Conservation (phyloP, 2,797 vertebrate genomes). For the Syngnathus acus region DNA sequence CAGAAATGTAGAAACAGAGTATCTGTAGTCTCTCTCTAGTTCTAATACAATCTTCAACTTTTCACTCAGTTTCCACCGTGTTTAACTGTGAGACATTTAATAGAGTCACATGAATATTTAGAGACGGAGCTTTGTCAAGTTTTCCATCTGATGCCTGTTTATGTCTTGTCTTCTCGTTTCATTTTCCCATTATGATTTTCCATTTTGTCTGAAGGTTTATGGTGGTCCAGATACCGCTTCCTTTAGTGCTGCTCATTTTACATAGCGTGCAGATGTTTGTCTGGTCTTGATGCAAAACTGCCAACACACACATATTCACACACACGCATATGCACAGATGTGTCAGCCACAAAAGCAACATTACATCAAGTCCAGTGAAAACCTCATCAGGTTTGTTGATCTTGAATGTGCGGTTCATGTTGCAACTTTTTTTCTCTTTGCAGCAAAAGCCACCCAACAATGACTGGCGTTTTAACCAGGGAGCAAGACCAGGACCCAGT, state of each 20-base stretch:
- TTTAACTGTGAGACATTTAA: background rate
- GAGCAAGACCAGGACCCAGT: slow-evolving; percentile 93
- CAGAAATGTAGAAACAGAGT: no score
- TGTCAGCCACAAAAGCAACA: slow-evolving; percentile 11
- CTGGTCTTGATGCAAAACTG: slow-evolving; percentile 16
- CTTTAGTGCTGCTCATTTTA: background rate
- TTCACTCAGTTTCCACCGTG: background rate
- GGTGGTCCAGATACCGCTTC: background rate
- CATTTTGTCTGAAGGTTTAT: background rate
- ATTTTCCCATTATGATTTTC: background rate
- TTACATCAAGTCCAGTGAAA: slow-evolving; percentile 4
- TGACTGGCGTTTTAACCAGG: slow-evolving; percentile 97
- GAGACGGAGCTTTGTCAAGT: background rate
- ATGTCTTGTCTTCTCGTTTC: background rate
- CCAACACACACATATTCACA: slow-evolving; percentile 13
- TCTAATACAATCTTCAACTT: background rate
- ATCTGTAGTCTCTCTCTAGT: background rate
- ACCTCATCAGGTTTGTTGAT: background rate
- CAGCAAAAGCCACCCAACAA: slow-evolving; percentile 98
- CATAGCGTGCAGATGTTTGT: slow-evolving; percentile 23
- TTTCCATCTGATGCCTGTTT: background rate
- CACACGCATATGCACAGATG: slow-evolving; percentile 17
- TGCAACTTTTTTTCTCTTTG: slow-evolving; percentile 46
- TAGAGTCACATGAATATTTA: background rate
- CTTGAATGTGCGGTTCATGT: slow-evolving; percentile 36